Evolutionary conservation across 2,113 vertebrate species (phyloP).

Genomic region (Lethenteron camtschaticum): DNA sequence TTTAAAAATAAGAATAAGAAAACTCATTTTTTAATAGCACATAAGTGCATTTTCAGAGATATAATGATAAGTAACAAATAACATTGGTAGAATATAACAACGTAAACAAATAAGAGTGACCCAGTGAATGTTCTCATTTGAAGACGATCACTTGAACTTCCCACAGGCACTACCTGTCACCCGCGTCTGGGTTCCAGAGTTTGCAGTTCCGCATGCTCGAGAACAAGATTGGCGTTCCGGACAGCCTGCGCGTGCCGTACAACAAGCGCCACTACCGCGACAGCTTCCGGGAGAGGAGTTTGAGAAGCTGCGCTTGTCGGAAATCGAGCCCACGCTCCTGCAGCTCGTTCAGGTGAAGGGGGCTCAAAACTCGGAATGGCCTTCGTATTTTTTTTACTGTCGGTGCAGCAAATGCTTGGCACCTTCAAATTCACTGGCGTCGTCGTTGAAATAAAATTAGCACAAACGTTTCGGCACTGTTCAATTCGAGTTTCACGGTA

Average conservation of each 20-base stretch:
- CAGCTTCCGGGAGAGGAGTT: conserved; percentile 50
- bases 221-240: conserved; percentile 72
- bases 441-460: background rate
- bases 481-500: too few species aligned
- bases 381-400: background rate
- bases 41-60: too few species aligned
- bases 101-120: too few species aligned
- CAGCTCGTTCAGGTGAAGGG: conserved; percentile 54
- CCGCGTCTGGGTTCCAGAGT: conserved; percentile 86
- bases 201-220: conserved; percentile 77
- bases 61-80: too few species aligned
- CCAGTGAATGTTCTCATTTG: too few species aligned
- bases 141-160: conserved; percentile 6
- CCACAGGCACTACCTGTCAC: conserved; percentile 46
- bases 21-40: too few species aligned
- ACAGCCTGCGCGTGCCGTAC: conserved; percentile 63
- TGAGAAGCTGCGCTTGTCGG: conserved; percentile 39
- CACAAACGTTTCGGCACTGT: conserved; percentile 3
- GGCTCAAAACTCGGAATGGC: too few species aligned
- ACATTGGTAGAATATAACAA: too few species aligned
- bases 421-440: background rate
- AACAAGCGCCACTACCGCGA: conserved; percentile 70
- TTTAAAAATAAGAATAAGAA: too few species aligned
- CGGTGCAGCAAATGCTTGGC: background rate
- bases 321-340: conserved; percentile 49